Evolutionary conservation across 2,797 vertebrate species (phyloP).

Genomic region (Eidolon dupreanum): DNA sequence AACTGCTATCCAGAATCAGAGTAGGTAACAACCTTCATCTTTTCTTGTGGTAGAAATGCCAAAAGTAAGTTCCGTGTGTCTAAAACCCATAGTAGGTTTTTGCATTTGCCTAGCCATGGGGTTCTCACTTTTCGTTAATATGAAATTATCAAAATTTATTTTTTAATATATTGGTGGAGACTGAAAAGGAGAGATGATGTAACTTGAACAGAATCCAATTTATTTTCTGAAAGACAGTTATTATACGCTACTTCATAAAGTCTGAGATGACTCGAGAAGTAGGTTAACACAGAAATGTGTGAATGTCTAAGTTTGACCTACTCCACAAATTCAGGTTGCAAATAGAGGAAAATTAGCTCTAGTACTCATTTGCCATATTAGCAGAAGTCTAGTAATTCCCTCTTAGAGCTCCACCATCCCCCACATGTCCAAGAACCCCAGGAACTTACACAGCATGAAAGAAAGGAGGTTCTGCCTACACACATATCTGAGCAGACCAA

Average conservation of each 20-base stretch:
- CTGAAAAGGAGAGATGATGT: neutral
- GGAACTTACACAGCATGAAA: neutral
- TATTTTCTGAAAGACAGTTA: neutral
- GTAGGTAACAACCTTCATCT: neutral
- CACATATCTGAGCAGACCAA: neutral
- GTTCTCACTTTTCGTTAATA: neutral
- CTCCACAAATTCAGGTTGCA: neutral
- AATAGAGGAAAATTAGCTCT: neutral
- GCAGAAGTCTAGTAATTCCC: neutral
- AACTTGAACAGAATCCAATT: neutral
- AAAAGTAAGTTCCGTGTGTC: neutral
- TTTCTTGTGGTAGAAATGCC: neutral
- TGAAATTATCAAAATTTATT: neutral
- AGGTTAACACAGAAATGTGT: neutral
- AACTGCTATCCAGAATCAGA: neutral
- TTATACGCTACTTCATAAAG: neutral
- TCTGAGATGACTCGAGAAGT: neutral
- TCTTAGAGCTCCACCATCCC: fast-evolving
- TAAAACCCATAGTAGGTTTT: neutral
- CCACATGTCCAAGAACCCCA: neutral
- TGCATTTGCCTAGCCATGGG: neutral
- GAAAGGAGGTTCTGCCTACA: neutral
- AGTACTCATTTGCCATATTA: neutral
- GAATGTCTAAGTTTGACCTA: neutral
- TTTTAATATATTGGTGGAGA: neutral